Evolutionary conservation across 2,113 vertebrate species (phyloP), one percentile per base, ranked within the genome.

Genomic region (Brevimyrus niger): DNA sequence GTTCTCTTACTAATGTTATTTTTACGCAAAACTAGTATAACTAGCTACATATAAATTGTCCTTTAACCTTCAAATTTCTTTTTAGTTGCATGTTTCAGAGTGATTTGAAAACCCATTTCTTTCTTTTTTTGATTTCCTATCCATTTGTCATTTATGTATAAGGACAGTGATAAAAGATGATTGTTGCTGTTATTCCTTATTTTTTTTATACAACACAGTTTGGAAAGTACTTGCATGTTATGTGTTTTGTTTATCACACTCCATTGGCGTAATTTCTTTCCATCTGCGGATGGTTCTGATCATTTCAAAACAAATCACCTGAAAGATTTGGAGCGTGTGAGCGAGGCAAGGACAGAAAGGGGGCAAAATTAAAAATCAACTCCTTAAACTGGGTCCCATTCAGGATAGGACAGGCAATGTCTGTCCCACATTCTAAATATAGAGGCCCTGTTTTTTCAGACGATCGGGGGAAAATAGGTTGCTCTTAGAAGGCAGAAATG

Each of bases 351-450:
- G 89, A 92, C 84, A 65, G 31, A 86, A 69, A 86, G 61, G 88
- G 88, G 76, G 73, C 5, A 76, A 87, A 85, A 76, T 88, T 88
- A 87, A 85, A 89, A 88, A 90, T 88, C 91, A 89, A 88, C 92
- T 88, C 89, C 87, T 84, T 90, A 94, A 96, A 95, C 92, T 96
- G 95, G 96, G 95, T 96, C 94, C 92, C 94, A 89, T 90, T 94
- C 93, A 92, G 92, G 89, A 90, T 92, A 91, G 91, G 89, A 91
- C 92, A 91, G 91, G 92, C 91, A 94, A 90, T 13, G 61, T 88
- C 90, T 93, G 94, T 93, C 95, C 95, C 95, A 96, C 76, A 95
- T 96, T 94, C 95, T 95, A 95, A 93, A 91, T 93, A 94, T 96
- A 96, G 95, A 93, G 93, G 92, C 92, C 91, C 94, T 94, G 91